A percentile compares a stretch with the other conserved stretches of the same genome.
Evolutionary conservation across 2,797 vertebrate genomes (phyloP).

Genomic region (Xiphorhynchus erythropygius): DNA sequence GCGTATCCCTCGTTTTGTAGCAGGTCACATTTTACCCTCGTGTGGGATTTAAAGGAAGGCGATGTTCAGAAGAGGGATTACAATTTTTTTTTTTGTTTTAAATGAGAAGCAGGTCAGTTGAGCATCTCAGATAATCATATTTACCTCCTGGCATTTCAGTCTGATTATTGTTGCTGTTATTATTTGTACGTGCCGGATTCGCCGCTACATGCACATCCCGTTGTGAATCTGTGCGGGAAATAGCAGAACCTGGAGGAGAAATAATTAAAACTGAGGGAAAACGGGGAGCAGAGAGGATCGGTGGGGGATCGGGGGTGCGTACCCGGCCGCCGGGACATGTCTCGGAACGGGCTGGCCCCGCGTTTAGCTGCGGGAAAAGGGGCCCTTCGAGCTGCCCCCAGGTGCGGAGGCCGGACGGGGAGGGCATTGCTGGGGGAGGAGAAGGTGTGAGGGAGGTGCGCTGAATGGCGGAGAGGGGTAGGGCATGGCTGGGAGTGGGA

Average conservation of each 20-base stretch:
- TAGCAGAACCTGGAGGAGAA: neutral
- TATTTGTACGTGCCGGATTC: neutral
- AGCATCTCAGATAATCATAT: neutral
- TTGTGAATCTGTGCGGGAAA: neutral
- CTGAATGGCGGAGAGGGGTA: neutral
- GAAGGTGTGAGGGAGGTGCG: neutral
- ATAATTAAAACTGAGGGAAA: neutral
- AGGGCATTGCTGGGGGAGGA: neutral
- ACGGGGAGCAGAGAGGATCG: neutral
- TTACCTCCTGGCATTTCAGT: conserved; percentile 11
- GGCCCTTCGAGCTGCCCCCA: neutral
- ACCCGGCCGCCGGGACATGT: neutral
- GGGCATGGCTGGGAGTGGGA: neutral
- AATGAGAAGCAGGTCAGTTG: neutral
- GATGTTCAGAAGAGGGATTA: neutral
- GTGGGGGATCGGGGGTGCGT: neutral
- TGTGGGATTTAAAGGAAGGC: neutral
- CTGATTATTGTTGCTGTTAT: neutral
- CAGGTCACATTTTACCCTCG: neutral
- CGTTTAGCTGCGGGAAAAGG: neutral
- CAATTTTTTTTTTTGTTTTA: neutral
- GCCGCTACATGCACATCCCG: neutral
- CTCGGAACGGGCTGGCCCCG: neutral
- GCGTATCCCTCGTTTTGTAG: neutral
- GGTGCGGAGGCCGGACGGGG: neutral